Percentiles rank a stretch among this genome's conserved stretches.
Evolutionary conservation across 2,888 invertebrate species (phyloP).

Genomic region (Plagodis dolabraria): DNA sequence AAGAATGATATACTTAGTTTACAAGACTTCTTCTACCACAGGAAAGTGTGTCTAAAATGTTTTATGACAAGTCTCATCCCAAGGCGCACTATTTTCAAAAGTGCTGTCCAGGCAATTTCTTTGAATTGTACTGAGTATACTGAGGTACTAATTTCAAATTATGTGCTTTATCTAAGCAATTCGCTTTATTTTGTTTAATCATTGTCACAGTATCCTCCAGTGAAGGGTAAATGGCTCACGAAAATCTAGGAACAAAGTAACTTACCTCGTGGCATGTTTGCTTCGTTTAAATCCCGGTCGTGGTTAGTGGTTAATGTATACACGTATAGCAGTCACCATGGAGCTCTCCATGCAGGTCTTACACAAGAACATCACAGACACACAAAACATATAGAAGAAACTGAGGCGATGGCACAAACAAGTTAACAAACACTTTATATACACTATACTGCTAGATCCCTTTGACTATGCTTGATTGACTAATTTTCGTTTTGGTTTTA

Average conservation of each 20-base stretch:
- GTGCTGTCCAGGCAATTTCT: no score
- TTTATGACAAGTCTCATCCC: no score
- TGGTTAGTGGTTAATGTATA: constrained; percentile 58
- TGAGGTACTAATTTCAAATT: no score
- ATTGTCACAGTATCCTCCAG: no score
- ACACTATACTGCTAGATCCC: constrained; percentile 43
- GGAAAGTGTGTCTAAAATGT: no score
- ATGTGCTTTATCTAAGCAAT: no score
- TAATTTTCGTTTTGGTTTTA: constrained; percentile 56
- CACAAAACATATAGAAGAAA: constrained; percentile 42
- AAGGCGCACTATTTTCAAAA: no score
- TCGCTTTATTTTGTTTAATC: no score
- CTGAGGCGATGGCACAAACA: constrained; percentile 38
- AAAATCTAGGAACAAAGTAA: constrained; percentile 3
- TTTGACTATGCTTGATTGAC: constrained; percentile 46
- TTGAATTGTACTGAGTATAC: no score
- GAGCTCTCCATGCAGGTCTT: constrained; percentile 57
- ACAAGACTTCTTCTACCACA: no score
- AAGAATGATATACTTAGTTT: no score
- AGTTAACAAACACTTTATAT: constrained; percentile 46
- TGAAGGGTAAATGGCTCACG: no score
- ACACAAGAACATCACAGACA: constrained; percentile 57
- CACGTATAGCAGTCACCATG: constrained; percentile 46
- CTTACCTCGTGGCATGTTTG: constrained; percentile 74
- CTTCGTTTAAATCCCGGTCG: constrained; percentile 46